Evolutionary conservation across 2,113 vertebrate genomes (phyloP).

Genomic region (Dicrurus megarhynchus): DNA sequence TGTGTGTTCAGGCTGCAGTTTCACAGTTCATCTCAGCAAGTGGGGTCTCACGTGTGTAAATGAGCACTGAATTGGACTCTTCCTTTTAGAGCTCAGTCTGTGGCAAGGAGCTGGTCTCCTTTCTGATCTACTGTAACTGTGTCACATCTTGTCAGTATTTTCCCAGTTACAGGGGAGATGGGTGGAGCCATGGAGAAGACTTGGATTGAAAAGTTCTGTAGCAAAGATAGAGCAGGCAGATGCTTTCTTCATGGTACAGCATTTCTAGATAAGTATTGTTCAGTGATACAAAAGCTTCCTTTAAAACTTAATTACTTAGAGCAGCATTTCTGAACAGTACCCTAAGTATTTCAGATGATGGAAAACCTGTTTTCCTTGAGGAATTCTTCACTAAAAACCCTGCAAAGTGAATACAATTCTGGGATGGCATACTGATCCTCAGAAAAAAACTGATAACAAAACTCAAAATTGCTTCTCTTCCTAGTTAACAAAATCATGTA

Average conservation of each 20-base stretch:
- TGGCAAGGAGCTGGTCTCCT: conserved; percentile 27
- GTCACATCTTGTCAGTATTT: background rate
- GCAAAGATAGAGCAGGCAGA: background rate
- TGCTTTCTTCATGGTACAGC: conserved; percentile 12
- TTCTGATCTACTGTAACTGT: background rate
- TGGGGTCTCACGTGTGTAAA: background rate
- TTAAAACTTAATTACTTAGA: background rate
- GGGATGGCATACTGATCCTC: background rate
- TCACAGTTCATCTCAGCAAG: background rate
- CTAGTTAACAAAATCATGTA: background rate
- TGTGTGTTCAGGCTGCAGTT: background rate
- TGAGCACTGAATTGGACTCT: background rate
- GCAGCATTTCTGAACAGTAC: conserved; percentile 37
- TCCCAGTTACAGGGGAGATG: background rate
- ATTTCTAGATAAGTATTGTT: background rate
- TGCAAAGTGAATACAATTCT: background rate
- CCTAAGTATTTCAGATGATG: background rate
- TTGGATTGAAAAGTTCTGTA: background rate
- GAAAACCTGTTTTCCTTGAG: background rate
- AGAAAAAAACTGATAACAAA: background rate
- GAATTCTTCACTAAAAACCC: background rate
- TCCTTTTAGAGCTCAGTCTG: background rate
- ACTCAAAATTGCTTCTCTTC: background rate
- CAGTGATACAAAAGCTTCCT: conserved; percentile 1
- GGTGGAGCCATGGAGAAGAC: background rate